Base-by-base conservation (phyloP, 2,888 invertebrate genomes). In the Macrosiphum euphorbiae region DNA sequence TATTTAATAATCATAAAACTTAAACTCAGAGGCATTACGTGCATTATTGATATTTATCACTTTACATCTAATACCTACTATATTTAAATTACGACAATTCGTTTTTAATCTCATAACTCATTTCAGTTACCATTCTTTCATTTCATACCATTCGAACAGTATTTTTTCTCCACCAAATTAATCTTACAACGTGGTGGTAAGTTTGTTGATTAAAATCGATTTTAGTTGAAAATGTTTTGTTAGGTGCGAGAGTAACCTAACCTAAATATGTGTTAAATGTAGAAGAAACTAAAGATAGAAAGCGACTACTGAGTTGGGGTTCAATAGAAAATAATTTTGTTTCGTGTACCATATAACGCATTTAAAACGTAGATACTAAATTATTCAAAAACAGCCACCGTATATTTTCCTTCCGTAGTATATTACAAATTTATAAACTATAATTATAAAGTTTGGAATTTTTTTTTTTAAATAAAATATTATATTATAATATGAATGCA, bases 261-360 rank as follows among this genome's bases (percentile, higher is more conserved):
- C 35, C 78, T 78, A 78, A 78, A 78, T 78, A 78, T 78, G 78
- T 78, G 78, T 61, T 90, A 90, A 90, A 90, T 90, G 90, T 90
- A 90, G 90, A 67, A 90, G 90, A 90, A 90, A 90, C 61, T 28
- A 24, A 47, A 61, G 28, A 61, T 61, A 47, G 47, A 67, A 44
- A 90, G 11, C 16, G 61, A 24, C 61, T 61, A n/a, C 61, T 61
- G 61, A 90, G 90, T 47, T 47, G 8, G 20, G 61, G n/a, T 90
- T 3, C 41, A 61, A 47, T n/a, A n/a, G 90, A 67, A 61, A n/a
- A 47, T 24, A 44, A 90, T 61, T 47, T n/a, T 24, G 16, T 41
- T 44, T n/a, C 61, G n/a, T 47, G n/a, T 11, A 44, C n/a, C 24
- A 10, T n/a, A 61, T 20, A 67, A 47, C 16, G 61, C 26, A 47